Evolutionary conservation across 2,113 vertebrate species (phyloP).

Genomic region (Entomyzon cyanotis): DNA sequence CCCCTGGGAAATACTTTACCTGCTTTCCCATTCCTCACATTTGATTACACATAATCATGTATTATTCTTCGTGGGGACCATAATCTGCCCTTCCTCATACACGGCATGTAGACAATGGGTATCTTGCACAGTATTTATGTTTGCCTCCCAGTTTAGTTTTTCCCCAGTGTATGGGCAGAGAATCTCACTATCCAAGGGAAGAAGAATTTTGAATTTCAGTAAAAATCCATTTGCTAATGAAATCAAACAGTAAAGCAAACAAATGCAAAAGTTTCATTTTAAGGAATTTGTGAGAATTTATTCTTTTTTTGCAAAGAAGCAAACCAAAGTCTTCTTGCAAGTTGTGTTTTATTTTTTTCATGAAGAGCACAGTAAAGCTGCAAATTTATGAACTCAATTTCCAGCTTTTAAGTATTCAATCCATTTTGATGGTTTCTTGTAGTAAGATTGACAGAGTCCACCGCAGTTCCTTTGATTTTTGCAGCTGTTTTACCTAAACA

Average conservation of each 20-base stretch:
- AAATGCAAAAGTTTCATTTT: neutral
- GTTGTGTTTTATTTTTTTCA: neutral
- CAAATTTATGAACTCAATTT: neutral
- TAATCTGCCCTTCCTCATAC: neutral
- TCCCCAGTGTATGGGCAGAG: neutral
- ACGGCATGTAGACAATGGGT: neutral
- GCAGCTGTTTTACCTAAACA: neutral
- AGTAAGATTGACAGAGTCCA: neutral
- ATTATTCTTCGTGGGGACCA: neutral
- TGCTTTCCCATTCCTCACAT: neutral
- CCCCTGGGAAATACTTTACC: neutral
- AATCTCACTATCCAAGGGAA: neutral
- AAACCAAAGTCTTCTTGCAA: neutral
- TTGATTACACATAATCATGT: neutral
- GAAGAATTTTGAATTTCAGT: neutral
- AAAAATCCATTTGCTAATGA: neutral
- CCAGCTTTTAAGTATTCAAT: neutral
- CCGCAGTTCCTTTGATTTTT: neutral
- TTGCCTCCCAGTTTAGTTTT: neutral
- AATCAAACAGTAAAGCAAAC: neutral
- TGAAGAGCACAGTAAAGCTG: neutral
- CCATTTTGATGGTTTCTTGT: neutral
- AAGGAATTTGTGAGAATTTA: neutral
- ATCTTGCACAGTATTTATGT: neutral
- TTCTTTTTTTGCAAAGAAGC: neutral